Evolutionary conservation across 2,113 vertebrate species (phyloP).

Genomic region (Scomber japonicus): DNA sequence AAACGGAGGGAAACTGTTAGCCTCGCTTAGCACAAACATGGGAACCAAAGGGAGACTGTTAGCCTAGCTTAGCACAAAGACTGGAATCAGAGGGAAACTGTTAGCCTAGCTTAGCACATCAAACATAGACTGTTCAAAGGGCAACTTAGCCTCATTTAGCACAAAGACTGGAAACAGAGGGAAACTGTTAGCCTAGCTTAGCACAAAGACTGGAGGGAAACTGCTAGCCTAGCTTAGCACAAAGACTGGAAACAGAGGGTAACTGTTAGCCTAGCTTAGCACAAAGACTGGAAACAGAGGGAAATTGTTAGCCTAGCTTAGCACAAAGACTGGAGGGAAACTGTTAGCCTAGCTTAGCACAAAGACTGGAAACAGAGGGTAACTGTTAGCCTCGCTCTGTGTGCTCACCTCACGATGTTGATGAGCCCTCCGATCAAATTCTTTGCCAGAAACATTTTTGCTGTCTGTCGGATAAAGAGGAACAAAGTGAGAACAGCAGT

Average conservation of each 20-base stretch:
- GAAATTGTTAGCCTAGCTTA: not conserved
- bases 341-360: conserved; percentile 36
- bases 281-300: no score
- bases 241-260: no score
- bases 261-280: conserved; percentile 29
- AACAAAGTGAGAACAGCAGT: not conserved
- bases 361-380: not conserved
- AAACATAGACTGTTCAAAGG: no score
- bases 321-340: no score
- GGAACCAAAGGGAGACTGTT: not conserved
- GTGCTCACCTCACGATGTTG: conserved; percentile 69
- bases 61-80: not conserved
- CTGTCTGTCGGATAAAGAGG: not conserved
- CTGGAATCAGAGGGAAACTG: not conserved
- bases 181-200: not conserved
- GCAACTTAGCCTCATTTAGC: not conserved
- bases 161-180: conserved; percentile 2
- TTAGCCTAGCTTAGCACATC: conserved; percentile 1
- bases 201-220: conserved; percentile 14
- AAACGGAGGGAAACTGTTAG: not conserved
- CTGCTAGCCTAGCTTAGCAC: not conserved
- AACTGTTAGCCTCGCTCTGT: not conserved
- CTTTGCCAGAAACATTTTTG: conserved; percentile 63
- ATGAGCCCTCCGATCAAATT: conserved; percentile 68
- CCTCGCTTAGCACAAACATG: not conserved